Evolutionary conservation across 2,113 vertebrate species (phyloP), one percentile per base, ranked within the genome.

Genomic region (Mionectes macconnelli): DNA sequence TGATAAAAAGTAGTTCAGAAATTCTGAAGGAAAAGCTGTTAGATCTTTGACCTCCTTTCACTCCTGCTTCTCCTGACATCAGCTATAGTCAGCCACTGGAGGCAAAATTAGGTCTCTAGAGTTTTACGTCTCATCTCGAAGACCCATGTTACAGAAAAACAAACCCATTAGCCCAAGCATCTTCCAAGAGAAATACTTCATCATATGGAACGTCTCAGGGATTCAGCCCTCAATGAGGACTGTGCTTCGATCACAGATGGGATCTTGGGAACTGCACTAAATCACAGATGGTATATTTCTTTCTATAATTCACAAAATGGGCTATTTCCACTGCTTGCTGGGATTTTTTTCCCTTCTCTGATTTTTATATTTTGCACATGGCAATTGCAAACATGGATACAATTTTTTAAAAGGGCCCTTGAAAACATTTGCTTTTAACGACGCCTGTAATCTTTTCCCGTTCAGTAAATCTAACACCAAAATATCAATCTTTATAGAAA

Each of bases 201-300:
- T 97, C 93, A 90, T 91, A 92, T 30, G 37, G 68, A 96, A 89
- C 2, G 0, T 76, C 96, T 96, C 69, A 68, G 78, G 57, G 80
- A 95, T 94, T 93, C 94, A 91, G 96, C 74, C 94, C 95, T 94
- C 92, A 89, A 79, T 2, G 2, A 97, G 91, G 94, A 78, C 47
- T 14, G 55, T 39, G 76, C 64, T 96, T 75, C 39, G 2, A 94
- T 91, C 97, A 94, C 98, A 98, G 98, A 98, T 98, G 98, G 98
- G 91, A 95, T 93, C 96, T 81, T 89, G 91, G 95, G 94, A 97
- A 84, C 74, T 52, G 63, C 92, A 97, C 92, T 98, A 97, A 97
- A 98, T 98, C 97, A 97, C 98, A 98, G 98, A 98, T 98, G 98
- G 97, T 96, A 89, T 97, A 97, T 96, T 96, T 97, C 94, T 97